These are phyloP conservation scores for Zhengitettix transpicula DNA, from an alignment of 2,888 invertebrate genomes.

Conservation along the genomic window DNA sequence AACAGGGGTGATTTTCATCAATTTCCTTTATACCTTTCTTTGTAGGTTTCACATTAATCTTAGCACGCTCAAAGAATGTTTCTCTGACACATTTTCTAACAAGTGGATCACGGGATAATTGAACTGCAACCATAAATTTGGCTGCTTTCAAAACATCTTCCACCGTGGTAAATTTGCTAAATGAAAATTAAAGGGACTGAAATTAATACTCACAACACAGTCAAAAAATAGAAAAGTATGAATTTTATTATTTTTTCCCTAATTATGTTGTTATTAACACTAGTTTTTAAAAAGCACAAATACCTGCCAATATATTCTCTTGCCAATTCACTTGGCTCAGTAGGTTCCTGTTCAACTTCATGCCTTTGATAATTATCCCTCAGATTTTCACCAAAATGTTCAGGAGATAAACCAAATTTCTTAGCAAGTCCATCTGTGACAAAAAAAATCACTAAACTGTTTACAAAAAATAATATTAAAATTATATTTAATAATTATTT, in stretches of 20 bases:
- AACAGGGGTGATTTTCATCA: constrained; percentile 85
- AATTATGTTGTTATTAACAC: not conserved
- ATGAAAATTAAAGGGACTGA: too few relatives aligned
- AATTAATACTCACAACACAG: too few relatives aligned
- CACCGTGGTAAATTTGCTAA: constrained; percentile 44
- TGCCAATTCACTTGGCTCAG: constrained; percentile 40
- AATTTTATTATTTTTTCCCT: not conserved
- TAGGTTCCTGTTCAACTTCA: constrained; percentile 82
- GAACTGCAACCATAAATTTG: constrained; percentile 87
- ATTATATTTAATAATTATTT: too few relatives aligned
- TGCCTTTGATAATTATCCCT: constrained; percentile 89
- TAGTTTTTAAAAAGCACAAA: too few relatives aligned
- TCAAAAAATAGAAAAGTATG: too few relatives aligned
- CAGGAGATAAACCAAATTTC: constrained; percentile 82
- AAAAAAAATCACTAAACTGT: too few relatives aligned
- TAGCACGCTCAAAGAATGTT: constrained; percentile 75
- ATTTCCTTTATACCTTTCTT: constrained; percentile 86
- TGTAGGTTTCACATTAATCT: constrained; percentile 65
- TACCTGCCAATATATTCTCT: constrained; percentile 7
- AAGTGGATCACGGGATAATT: constrained; percentile 80
- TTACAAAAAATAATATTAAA: too few relatives aligned
- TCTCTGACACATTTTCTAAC: constrained; percentile 73
- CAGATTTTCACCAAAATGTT: constrained; percentile 91
- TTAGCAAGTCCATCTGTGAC: constrained; percentile 58
- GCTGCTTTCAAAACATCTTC: constrained; percentile 81